A percentile compares a stretch with the other conserved stretches of the same genome.
Conservation (phyloP, 1,140 invertebrate species). For the Solenopsis fugax region DNA sequence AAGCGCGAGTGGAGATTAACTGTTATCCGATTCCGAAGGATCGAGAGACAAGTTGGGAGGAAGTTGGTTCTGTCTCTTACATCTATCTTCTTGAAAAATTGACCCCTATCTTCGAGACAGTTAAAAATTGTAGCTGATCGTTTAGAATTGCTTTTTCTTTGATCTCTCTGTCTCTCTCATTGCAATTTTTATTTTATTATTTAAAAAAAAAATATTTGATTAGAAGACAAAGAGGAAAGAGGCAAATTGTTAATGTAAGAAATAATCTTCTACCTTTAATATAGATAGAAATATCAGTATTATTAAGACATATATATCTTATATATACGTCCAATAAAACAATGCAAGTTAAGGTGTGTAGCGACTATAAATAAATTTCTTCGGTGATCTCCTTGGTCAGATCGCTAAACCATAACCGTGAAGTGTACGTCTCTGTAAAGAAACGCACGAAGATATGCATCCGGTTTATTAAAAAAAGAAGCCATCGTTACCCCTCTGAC, state of each 20-base stretch:
- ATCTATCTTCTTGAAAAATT: constrained; percentile 72
- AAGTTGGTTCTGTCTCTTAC: constrained; percentile 35
- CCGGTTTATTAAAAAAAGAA: constrained; percentile 62
- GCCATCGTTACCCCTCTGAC: constrained; percentile 65
- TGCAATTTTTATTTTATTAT: background rate
- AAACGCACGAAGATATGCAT: constrained; percentile 61
- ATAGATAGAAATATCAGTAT: too few relatives aligned
- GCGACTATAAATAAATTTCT: constrained; percentile 13
- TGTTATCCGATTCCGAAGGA: constrained; percentile 31
- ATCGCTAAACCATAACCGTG: constrained; percentile 31
- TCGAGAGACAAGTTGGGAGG: background rate
- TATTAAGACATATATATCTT: background rate
- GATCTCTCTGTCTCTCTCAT: too few relatives aligned
- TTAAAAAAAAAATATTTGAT: too few relatives aligned
- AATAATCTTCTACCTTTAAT: background rate
- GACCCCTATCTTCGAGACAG: constrained; percentile 1
- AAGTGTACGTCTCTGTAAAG: constrained; percentile 3
- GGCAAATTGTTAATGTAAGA: background rate
- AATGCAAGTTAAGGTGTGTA: constrained; percentile 45
- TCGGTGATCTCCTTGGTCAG: constrained; percentile 6
- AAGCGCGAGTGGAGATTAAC: constrained; percentile 73
- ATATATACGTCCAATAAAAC: constrained; percentile 8
- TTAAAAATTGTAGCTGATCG: constrained; percentile 32
- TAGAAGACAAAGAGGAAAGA: too few relatives aligned
- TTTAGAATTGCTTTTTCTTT: constrained; percentile 61